These are phyloP conservation scores for Burhinus bistriatus DNA, from an alignment of 2,113 vertebrate genomes.

Conservation along the genomic window DNA sequence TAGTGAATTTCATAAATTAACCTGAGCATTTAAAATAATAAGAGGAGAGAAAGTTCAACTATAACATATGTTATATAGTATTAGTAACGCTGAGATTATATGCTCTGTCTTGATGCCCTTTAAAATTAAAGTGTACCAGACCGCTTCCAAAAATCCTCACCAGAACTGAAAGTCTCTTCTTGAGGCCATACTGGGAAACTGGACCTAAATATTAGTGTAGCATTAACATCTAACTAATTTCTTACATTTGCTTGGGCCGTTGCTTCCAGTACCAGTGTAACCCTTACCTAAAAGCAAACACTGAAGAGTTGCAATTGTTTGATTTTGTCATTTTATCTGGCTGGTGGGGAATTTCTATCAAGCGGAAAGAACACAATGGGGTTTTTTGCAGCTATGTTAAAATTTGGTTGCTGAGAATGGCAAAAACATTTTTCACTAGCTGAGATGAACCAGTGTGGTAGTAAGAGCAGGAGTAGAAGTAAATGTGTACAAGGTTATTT, in stretches of 20 bases:
- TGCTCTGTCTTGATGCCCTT: not conserved
- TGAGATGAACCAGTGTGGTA: not conserved
- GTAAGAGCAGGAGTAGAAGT: not conserved
- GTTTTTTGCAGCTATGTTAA: not conserved
- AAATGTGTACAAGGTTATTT: not conserved
- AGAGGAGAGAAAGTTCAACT: not conserved
- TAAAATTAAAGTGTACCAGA: not conserved
- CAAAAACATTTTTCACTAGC: not conserved
- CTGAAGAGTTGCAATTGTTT: not conserved
- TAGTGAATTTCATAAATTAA: not conserved
- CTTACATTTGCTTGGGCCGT: not conserved
- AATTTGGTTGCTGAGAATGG: not conserved
- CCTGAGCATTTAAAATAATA: not conserved
- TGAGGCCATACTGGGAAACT: not conserved
- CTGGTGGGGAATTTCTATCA: not conserved
- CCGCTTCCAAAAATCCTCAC: not conserved
- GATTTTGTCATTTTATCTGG: not conserved
- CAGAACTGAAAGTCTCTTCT: not conserved
- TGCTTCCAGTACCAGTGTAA: not conserved
- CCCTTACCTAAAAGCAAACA: not conserved
- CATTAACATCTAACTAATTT: not conserved
- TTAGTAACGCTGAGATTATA: not conserved
- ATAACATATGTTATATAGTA: not conserved
- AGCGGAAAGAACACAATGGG: not conserved
- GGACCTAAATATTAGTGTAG: not conserved